Conservation (phyloP, 2,797 vertebrate genomes). For the Leucoraja ocellata region DNA sequence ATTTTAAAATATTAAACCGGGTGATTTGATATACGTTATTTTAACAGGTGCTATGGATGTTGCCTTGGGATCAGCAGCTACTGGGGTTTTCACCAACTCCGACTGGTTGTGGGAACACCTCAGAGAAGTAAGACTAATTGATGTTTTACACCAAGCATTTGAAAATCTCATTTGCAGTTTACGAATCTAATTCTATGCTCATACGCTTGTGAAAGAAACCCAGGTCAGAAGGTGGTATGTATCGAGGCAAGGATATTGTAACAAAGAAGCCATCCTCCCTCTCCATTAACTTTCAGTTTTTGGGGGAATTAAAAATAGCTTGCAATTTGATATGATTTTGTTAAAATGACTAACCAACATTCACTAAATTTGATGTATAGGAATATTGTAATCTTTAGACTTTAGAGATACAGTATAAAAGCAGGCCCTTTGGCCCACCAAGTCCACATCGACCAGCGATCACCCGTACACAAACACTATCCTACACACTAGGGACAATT, state of each 20-base stretch:
- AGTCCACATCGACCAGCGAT: too few species aligned
- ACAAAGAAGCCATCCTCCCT: background rate
- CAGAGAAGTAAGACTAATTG: slow-evolving; percentile 64
- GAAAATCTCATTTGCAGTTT: background rate
- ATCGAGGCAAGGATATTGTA: background rate
- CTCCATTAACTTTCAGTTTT: background rate
- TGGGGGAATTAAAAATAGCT: background rate
- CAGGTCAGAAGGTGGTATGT: background rate
- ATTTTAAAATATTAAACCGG: background rate
- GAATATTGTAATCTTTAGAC: background rate
- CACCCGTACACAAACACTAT: too few species aligned
- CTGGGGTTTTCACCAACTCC: slow-evolving; percentile 94
- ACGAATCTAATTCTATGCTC: background rate
- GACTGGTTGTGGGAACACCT: slow-evolving; percentile 86
- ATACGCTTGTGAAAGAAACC: background rate
- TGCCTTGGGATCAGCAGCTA: slow-evolving; percentile 82
- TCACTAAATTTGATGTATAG: background rate
- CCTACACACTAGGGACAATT: too few species aligned
- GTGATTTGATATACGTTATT: slow-evolving; percentile 17
- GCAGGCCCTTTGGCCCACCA: too few species aligned
- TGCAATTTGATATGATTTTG: background rate
- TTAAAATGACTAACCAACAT: background rate
- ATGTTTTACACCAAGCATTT: background rate
- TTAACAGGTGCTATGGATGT: slow-evolving; percentile 83
- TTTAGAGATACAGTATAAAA: too few species aligned